Base-by-base conservation (phyloP, 2,113 vertebrate species). In the Rhinichthys klamathensis region DNA sequence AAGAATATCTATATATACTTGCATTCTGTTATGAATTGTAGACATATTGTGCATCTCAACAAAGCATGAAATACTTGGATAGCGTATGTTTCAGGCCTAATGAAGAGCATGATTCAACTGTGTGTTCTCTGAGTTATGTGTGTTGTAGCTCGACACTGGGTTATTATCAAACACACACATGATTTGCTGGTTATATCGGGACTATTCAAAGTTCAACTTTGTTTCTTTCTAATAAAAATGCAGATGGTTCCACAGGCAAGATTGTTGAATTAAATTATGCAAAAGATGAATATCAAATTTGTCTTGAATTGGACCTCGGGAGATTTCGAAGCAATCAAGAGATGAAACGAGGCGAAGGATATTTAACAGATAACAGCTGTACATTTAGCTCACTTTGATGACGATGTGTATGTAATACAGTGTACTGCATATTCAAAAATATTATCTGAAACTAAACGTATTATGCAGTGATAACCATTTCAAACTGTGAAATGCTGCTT, bases 251-350 rank as follows among this genome's bases (percentile, higher is more conserved):
- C 25, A 13, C 41, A 51, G 60, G 58, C 25, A 49, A 51, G 80
- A 69, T 51, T 81, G 18, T 54, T 65, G 25, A 81, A 30, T 69
- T 25, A 35, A 51, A 81, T 81, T 30, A 81, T 81, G 44, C 58
- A 51, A 51, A 81, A 30, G 60, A 80, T 65, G 56, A 80, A 67
- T 69, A 69, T 69, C 44, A 69, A 32, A 81, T 81, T 69, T n/a
- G 61, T 81, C 77, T 80, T 44, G 35, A 41, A 44, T 44, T 44
- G 23, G 35, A 63, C n/a, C 77, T 69, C 44, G 11, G 61, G 60
- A 49, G 61, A 81, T 25, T 67, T 81, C 3, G 23, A 65, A 81
- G 79, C 79, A 51, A 81, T 81, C 79, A 67, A 35, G 61, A 27
- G 49, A 81, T 69, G 79, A 69, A 81, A 81, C 35, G 79, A 81